Conservation (phyloP, 2,888 invertebrate species). For the Acanthosepion esculentum region DNA sequence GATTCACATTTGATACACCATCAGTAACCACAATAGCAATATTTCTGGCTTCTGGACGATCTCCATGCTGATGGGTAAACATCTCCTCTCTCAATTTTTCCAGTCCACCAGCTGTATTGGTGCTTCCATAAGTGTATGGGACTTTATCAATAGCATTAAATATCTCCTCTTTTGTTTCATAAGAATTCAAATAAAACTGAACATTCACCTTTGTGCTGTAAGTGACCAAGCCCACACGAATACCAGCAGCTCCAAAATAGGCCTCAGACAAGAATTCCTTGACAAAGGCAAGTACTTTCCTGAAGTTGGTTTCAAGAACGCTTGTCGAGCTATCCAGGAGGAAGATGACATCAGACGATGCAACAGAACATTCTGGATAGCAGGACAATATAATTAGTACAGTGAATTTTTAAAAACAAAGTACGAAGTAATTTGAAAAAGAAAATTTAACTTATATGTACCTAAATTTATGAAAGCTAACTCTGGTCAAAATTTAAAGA, state of each 20-base stretch:
- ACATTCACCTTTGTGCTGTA: constrained; percentile 59
- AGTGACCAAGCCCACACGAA: constrained; percentile 58
- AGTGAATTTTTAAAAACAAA: neutral
- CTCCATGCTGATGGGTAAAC: constrained; percentile 59
- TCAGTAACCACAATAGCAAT: constrained; percentile 62
- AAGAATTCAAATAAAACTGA: constrained; percentile 61
- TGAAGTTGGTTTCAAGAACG: constrained; percentile 63
- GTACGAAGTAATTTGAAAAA: neutral
- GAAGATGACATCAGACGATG: constrained; percentile 63
- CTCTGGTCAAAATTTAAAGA: neutral
- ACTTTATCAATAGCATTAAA: constrained; percentile 58
- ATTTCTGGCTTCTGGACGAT: constrained; percentile 59
- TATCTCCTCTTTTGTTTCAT: constrained; percentile 55
- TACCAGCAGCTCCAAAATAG: constrained; percentile 55
- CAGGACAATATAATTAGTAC: neutral
- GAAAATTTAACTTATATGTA: neutral
- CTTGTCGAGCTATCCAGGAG: constrained; percentile 66
- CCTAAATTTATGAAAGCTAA: neutral
- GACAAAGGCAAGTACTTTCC: constrained; percentile 60
- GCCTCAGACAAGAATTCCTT: constrained; percentile 58
- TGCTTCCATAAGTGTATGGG: constrained; percentile 59
- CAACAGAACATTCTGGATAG: constrained; percentile 52
- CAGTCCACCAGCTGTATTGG: constrained; percentile 64
- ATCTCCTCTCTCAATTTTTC: constrained; percentile 57
- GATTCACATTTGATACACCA: constrained; percentile 65